Base-by-base conservation (phyloP, 2,797 vertebrate genomes). In the Trematomus bernacchii region DNA sequence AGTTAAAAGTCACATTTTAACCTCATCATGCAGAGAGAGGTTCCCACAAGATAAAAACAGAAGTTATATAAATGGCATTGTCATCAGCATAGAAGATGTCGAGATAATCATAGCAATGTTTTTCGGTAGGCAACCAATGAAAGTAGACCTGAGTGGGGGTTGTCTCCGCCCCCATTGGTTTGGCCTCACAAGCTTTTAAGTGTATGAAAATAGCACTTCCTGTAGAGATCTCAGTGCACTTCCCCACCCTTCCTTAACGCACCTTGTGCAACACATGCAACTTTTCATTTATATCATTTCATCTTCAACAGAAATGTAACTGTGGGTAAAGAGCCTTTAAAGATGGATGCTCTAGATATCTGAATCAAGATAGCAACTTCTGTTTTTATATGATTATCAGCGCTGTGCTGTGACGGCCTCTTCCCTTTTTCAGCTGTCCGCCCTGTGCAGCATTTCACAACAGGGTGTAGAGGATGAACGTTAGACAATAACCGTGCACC, bases 211-310 rank as follows among this genome's bases (percentile, higher is more conserved):
- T 37, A 37, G 6, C 7, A 9, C 67, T 78, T 80, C 63, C 65
- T 76, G 50, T 46, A 6, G 12, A 21, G 43, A 71, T 77, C 15
- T 65, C 19, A 73, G 27, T 51, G 57, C 78, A 90, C 63, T 27
- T 75, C 80, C 60, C 69, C 85, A 78, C 85, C 85, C 85, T 87
- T 85, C 82, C 79, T 84, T 73, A 59, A 27, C 58, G 27, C 30
- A 30, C 55, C 37, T 79, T 82, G 57, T 71, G 66, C 43, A 83
- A 73, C 48, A 46, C 66, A 18, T 13, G 11, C 55, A 11, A 44
- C 0, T 10, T 13, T 3, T 37, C 12, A 33, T 51, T 51, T 18
- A 6, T n/a, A 48, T 19, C 0, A 11, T 2, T 9, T 58, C 12
- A n/a, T 1, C 46, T 33, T 19, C 27, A 57, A 13, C 10, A 9